Base-by-base conservation (phyloP, 1,140 invertebrate genomes). In the Zaprionus inermis region DNA sequence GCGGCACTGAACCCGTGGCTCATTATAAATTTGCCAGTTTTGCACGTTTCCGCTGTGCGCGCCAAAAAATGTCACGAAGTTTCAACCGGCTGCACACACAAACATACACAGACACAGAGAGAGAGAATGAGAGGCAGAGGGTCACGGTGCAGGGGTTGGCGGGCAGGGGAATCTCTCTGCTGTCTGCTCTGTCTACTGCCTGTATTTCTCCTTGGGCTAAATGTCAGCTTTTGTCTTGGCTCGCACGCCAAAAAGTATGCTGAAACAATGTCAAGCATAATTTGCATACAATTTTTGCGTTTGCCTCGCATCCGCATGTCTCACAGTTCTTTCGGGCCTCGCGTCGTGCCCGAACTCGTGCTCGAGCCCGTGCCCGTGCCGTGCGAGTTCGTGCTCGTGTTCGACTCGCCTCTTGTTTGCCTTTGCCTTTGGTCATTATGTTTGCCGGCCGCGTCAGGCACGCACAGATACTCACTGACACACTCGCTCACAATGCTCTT, bases 11-110 rank as follows among this genome's bases (percentile, higher is more conserved):
- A 78, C 80, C 74, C 77, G 84, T 78, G 80, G 68, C 84, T 88
- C 84, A 88, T 88, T 88, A 88, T 88, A 84, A 88, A 88, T 88
- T 88, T 88, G 84, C 84, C 85, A 89, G 84, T 88, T 88, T 88
- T 88, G 84, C 84, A 89, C 84, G 84, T 88, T 88, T 88, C 84
- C 84, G 84, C 70, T 79, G 77, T 69, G 84, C 77, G 84, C 80
- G 84, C 84, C 83, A 88, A 88, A 88, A 88, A 88, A 88, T 88
- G 84, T 88, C 84, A 89, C 85, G 89, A 88, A 78, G 74, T 89
- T 88, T 89, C 75, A 73, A 67, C 56, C 60, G 65, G 60, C 61
- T 63, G 59, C 58, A 68, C 58, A 54, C 18, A 59, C 46, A 44
- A 16, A 38, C 34, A 44, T 41, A 16, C 52, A 44, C 32, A 52